A percentile compares a stretch with the other conserved stretches of the same genome.
Evolutionary conservation across 2,113 vertebrate genomes (phyloP).

Genomic region (Colistium nudipinnis): DNA sequence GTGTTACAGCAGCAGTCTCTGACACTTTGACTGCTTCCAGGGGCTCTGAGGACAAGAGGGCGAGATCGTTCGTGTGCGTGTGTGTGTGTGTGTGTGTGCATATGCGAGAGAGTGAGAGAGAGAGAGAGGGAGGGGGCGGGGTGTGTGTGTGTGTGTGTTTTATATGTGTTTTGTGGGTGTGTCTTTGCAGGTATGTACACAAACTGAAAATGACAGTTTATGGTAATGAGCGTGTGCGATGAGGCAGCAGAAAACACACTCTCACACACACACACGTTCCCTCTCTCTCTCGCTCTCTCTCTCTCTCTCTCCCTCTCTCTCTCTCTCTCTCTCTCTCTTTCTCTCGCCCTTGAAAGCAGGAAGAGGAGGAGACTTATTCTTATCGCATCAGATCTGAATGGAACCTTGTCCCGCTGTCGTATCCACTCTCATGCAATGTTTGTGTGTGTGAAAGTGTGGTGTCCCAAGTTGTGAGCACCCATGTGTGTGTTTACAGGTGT

Average conservation of each 20-base stretch:
- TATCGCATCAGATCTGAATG: conserved; percentile 35
- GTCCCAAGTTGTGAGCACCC: background rate
- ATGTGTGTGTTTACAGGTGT: conserved; percentile 14
- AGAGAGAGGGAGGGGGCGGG: background rate
- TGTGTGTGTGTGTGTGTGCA: background rate
- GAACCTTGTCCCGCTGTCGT: conserved; percentile 1
- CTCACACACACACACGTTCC: background rate
- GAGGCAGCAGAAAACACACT: conserved; percentile 14
- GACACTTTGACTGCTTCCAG: conserved; percentile 68
- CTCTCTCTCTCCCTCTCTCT: background rate
- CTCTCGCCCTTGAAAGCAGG: background rate
- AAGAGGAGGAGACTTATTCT: conserved; percentile 10
- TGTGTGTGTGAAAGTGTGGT: no score
- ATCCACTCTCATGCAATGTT: conserved; percentile 7
- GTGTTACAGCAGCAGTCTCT: conserved; percentile 66
- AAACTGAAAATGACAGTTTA: conserved; percentile 45
- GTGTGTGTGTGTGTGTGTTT: background rate
- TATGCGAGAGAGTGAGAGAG: background rate
- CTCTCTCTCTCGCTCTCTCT: background rate
- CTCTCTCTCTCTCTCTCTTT: background rate
- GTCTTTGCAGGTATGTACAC: conserved; percentile 45
- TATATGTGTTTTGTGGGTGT: conserved; percentile 30
- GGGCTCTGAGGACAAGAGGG: conserved; percentile 49
- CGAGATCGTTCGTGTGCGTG: background rate
- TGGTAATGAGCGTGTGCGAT: conserved; percentile 6